A percentile compares a stretch with the other conserved stretches of the same genome.
Evolutionary conservation across 1,140 invertebrate genomes (phyloP).

Genomic region (Octopus bimaculoides): DNA sequence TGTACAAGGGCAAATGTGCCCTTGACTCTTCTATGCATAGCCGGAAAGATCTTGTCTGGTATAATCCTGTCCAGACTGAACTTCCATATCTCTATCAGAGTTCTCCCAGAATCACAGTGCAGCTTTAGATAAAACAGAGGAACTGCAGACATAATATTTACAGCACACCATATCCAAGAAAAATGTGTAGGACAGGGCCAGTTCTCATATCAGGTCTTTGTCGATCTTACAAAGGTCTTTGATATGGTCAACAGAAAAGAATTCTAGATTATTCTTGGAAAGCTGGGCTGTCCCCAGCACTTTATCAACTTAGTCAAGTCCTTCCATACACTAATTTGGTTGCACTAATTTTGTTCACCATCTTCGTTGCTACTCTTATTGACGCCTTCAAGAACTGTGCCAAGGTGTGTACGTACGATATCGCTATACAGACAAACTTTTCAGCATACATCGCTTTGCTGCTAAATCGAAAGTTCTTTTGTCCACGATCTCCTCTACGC

Average conservation of each 20-base stretch:
- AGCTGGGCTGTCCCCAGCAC: neutral
- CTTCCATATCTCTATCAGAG: neutral
- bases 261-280: neutral
- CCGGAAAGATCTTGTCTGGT: neutral
- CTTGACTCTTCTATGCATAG: neutral
- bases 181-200: neutral
- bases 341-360: neutral
- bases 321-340: neutral
- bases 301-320: neutral
- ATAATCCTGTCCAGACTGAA: neutral
- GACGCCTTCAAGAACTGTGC: too few relatives aligned
- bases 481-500: too few relatives aligned
- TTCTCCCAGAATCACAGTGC: neutral
- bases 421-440: too few relatives aligned
- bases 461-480: too few relatives aligned
- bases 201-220: neutral
- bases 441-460: too few relatives aligned
- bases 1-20: neutral
- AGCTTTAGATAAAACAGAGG: too few relatives aligned
- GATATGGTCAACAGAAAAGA: neutral
- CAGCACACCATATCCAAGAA: conserved; percentile 1
- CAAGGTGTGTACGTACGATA: too few relatives aligned
- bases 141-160: neutral
- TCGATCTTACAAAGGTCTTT: conserved; percentile 1
- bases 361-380: neutral